Evolutionary conservation across 2,888 invertebrate genomes (phyloP), one percentile per base, ranked within the genome.

Genomic region (Cistogaster globosa): DNA sequence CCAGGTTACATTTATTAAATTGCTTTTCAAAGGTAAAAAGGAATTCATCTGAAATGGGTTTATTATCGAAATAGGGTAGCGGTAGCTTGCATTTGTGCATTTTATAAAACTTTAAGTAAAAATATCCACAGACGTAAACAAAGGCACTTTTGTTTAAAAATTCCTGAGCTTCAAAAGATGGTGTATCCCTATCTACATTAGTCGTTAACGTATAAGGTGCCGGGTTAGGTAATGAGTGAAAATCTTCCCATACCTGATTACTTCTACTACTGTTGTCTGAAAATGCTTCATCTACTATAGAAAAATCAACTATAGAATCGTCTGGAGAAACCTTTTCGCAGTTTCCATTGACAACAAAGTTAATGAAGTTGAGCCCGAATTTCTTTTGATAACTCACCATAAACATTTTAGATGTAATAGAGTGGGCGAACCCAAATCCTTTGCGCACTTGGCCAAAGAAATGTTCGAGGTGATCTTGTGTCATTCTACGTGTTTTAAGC

Each of bases 1-100:
- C 71, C 16, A 83, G 32, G 9, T 53, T 26, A 16, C 77, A 75
- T 32, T 72, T 79, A 9, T 58, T 63, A 32, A 57, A 67, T 22
- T 83, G 77, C n/a, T 67, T 78, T 72, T 83, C 77, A 7, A 51
- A 51, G 0, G 60, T 53, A 16, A 77, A 83, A 45, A 68, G 20
- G 36, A 78, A 83, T 36, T 69, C 79, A n/a, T n/a, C 4, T 26
- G 26, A 26, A 26, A 26, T 26, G 2, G 57, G 32, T 42, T 77
- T 71, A 16, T 53, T 45, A 74, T 45, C 51, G 11, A 83, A 78
- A 36, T 74, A 12, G 1, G 78, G 74, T 14, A 78, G 18, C 0
- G 74, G 68, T 14, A 22, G 45, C 11, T 42, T 32, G 18, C 83
- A 78, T 18, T 53, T 82, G 26, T 83, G 74, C 6, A 53, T 12